These are phyloP conservation scores for Cirrhinus mrigala DNA, from an alignment of 2,797 vertebrate genomes.

Conservation along the genomic window DNA sequence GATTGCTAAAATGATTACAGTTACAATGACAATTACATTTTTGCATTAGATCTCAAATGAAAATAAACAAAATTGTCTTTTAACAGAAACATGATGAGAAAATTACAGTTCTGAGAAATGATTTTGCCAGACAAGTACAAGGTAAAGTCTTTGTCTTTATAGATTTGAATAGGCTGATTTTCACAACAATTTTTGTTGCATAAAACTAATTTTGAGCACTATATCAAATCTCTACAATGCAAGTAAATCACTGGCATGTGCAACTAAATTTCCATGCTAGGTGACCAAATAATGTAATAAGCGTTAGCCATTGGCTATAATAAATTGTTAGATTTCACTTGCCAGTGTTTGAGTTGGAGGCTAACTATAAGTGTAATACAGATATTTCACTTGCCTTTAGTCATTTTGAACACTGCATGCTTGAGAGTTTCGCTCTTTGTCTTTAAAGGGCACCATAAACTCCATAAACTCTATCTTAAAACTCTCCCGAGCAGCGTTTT, in stretches of 20 bases:
- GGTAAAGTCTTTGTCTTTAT: slow-evolving; percentile 71
- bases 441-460: no score
- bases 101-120: slow-evolving; percentile 71
- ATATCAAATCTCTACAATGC: background rate
- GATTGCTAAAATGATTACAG: background rate
- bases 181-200: background rate
- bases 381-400: background rate
- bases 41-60: background rate
- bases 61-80: slow-evolving; percentile 33
- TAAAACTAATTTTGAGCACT: background rate
- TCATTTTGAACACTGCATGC: no score
- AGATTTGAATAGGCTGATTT: background rate
- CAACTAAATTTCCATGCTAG: no score
- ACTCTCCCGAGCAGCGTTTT: no score
- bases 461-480: no score
- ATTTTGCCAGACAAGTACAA: slow-evolving; percentile 82
- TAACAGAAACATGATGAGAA: slow-evolving; percentile 87
- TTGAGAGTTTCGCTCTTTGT: no score
- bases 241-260: background rate
- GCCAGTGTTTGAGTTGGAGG: background rate
- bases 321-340: background rate
- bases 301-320: background rate
- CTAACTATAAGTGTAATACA: background rate
- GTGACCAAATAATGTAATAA: background rate
- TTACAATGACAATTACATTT: background rate